Evolutionary conservation across 2,113 vertebrate genomes (phyloP), one percentile per base, ranked within the genome.

Genomic region (Odobenus rosmarus): DNA sequence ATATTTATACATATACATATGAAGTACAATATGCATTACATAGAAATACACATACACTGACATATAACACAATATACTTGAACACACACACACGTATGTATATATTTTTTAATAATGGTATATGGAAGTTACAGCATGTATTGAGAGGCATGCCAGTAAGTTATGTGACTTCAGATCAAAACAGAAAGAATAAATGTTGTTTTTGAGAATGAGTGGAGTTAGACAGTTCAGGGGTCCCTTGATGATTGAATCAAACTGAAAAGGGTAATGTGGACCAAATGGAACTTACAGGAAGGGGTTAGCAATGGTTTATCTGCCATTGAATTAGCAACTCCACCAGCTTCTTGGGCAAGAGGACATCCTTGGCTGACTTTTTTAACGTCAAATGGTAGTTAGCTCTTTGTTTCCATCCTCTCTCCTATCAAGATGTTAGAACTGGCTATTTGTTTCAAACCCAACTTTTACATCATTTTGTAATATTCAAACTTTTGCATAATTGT

Each of bases 401-500:
- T 67, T 85, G 46, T 71, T 88, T 88, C 76, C 16, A n/a, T 88
- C 49, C 55, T 85, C 81, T 88, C 88, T 85, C 21, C 6, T 67
- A 10, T 77, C 19, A 89, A 39, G 21, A 76, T 1, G 0, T 69
- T 72, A 76, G 13, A 93, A 12, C 15, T 85, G 88, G 21, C 28
- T 77, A 69, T 96, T 92, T 88, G 7, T 59, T 24, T 14, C 72
- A 95, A 94, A 91, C 42, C 77, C 46, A 90, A 67, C 8, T 51
- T 79, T 90, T 67, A 39, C 5, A 51, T 83, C 87, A 18, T 49
- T 42, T 72, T 49, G 3, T 89, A 90, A 82, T 53, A 64, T 18
- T 84, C 19, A 71, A 77, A 8, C 9, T 85, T 93, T 96, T 51
- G 4, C 28, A n/a, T 84, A 74, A 83, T 67, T 62, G 26, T 15